phyloP scores from a whole-genome alignment of 2,888 invertebrate species.

The Drosophila austrosaltans region DNA sequence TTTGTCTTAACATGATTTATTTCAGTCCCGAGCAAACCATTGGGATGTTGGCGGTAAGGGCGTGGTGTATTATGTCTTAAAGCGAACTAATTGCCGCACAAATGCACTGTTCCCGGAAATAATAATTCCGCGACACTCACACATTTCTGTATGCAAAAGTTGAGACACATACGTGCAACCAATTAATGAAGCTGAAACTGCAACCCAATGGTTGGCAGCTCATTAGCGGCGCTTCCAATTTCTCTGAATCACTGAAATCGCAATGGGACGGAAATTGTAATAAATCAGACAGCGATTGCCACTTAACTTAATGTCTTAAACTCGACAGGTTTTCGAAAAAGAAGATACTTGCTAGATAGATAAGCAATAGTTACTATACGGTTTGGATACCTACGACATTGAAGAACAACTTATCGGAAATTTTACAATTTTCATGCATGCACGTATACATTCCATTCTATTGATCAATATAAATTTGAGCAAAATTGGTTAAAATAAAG shows the following conservation, averaged over 20 bases:
- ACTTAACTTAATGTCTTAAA: slow-evolving; percentile 63
- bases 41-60: slow-evolving; percentile 35
- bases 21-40: slow-evolving; percentile 67
- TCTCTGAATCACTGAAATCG: slow-evolving; percentile 81
- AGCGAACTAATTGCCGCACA: slow-evolving; percentile 82
- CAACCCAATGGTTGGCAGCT: slow-evolving; percentile 65
- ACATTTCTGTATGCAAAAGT: slow-evolving; percentile 28
- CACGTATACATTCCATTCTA: too few relatives aligned
- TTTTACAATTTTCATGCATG: too few relatives aligned
- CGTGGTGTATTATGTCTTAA: slow-evolving; percentile 61
- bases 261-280: slow-evolving; percentile 81
- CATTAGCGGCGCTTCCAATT: slow-evolving; percentile 82
- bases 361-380: background rate
- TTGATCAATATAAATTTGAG: too few relatives aligned
- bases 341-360: background rate
- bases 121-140: slow-evolving; percentile 59
- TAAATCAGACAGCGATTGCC: slow-evolving; percentile 78
- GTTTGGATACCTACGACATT: background rate
- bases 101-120: slow-evolving; percentile 83
- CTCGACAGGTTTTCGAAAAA: slow-evolving; percentile 9
- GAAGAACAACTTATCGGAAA: background rate
- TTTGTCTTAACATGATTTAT: slow-evolving; percentile 73
- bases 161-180: slow-evolving; percentile 59
- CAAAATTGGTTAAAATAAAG: too few relatives aligned
- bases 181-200: slow-evolving; percentile 69